These are phyloP conservation scores for Leptogaster cylindrica DNA, from an alignment of 2,888 invertebrate genomes.

Conservation along the genomic window DNA sequence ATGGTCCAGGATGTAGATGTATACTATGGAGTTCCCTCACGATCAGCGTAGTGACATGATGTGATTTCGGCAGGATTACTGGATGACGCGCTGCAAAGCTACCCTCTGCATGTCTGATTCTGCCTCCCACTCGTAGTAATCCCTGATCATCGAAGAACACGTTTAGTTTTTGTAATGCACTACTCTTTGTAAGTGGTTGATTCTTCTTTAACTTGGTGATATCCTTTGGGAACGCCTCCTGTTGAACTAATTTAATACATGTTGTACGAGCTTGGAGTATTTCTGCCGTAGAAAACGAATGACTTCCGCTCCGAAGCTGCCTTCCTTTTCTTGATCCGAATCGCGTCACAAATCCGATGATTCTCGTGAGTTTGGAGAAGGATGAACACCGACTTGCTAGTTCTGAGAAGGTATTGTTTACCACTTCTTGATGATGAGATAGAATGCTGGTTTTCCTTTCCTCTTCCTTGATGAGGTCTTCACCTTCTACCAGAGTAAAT, in stretches of 20 bases:
- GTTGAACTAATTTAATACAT: constrained; percentile 1
- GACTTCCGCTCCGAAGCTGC: background rate
- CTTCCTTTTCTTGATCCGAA: background rate
- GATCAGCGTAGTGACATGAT: background rate
- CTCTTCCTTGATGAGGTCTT: background rate
- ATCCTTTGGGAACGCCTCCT: background rate
- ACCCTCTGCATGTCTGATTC: background rate
- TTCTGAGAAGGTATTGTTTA: background rate
- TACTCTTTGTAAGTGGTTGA: background rate
- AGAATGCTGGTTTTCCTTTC: background rate
- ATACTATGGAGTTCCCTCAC: constrained; percentile 43
- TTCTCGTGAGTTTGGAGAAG: background rate
- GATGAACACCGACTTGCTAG: background rate
- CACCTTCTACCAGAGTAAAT: background rate
- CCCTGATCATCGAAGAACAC: background rate
- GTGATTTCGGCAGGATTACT: background rate
- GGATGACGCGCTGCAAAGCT: background rate
- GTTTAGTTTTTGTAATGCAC: background rate
- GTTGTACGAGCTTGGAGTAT: background rate
- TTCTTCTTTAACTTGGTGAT: background rate
- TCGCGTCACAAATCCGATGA: background rate
- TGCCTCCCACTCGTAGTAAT: background rate
- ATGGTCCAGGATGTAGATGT: constrained; percentile 52
- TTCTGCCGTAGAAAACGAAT: background rate
- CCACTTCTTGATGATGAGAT: background rate